Conservation (phyloP, 2,797 vertebrate species). For the Etheostoma perlongum region DNA sequence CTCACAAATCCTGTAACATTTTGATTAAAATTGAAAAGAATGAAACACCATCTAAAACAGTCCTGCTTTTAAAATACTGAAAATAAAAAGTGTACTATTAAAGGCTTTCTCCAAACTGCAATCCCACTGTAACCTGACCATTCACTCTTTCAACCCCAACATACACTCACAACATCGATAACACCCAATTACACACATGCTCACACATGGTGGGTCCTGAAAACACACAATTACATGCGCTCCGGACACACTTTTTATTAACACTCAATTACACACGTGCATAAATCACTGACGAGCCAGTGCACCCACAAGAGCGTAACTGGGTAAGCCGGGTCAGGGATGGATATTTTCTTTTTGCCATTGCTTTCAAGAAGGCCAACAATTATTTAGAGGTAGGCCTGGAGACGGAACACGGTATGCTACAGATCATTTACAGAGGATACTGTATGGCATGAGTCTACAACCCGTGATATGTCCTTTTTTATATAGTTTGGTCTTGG, state of each 20-base stretch:
- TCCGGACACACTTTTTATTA: constrained; percentile 89
- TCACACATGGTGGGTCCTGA: constrained; percentile 82
- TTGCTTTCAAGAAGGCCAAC: constrained; percentile 22
- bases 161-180: constrained; percentile 84
- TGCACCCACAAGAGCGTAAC: constrained; percentile 62
- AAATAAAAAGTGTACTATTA: constrained; percentile 10
- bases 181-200: constrained; percentile 87
- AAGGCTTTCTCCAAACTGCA: constrained; percentile 51
- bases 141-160: constrained; percentile 73
- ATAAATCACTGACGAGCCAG: constrained; percentile 82
- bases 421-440: background rate
- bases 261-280: constrained; percentile 89
- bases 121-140: constrained; percentile 74
- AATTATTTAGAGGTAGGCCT: background rate
- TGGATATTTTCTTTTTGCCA: constrained; percentile 61
- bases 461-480: constrained; percentile 5
- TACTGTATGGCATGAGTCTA: background rate
- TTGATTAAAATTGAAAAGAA: background rate
- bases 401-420: background rate
- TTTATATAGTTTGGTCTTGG: background rate
- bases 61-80: constrained; percentile 3
- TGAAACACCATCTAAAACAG: background rate
- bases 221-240: constrained; percentile 87
- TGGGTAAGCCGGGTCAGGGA: constrained; percentile 62
- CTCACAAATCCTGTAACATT: background rate